These are phyloP conservation scores for Acanthopagrus latus DNA, from an alignment of 2,797 vertebrate genomes.

Conservation along the genomic window DNA sequence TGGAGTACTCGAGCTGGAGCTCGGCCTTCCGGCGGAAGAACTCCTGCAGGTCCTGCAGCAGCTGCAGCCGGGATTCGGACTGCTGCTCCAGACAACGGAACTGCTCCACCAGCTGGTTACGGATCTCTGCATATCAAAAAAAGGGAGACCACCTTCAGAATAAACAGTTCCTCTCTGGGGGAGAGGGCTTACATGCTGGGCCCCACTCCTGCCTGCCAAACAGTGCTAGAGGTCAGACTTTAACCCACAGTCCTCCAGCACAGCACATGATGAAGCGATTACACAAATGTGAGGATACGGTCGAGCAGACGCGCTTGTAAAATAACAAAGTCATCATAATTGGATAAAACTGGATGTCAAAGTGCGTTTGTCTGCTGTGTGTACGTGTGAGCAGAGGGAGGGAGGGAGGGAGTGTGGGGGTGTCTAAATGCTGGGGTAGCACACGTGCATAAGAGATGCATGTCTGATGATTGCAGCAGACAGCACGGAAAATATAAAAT, in stretches of 20 bases:
- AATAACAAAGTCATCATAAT: conserved; percentile 69
- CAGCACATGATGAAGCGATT: conserved; percentile 9
- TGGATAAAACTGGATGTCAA: conserved; percentile 62
- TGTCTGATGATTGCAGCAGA: conserved; percentile 83
- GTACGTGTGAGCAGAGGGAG: conserved; percentile 10
- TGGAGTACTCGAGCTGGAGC: conserved; percentile 97
- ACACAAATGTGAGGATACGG: conserved; percentile 27
- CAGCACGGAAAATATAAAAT: conserved; percentile 83
- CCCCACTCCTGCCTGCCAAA: conserved; percentile 40
- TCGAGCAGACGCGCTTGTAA: conserved; percentile 41
- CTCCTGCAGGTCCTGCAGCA: conserved; percentile 98
- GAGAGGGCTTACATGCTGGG: conserved; percentile 34
- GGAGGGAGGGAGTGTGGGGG: conserved; percentile 30
- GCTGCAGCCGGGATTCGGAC: conserved; percentile 95
- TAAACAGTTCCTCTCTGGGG: conserved; percentile 24
- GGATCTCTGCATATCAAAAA: conserved; percentile 90
- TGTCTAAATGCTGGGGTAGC: conserved; percentile 65
- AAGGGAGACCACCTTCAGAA: conserved; percentile 54
- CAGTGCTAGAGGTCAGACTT: conserved; percentile 42
- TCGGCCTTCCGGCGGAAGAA: conserved; percentile 98
- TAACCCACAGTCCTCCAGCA: conserved; percentile 23
- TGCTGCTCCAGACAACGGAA: conserved; percentile 99
- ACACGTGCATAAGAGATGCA: conserved; percentile 76
- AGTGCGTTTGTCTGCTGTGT: conserved; percentile 57
- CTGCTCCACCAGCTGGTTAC: conserved; percentile 97